These are phyloP conservation scores for Martes flavigula DNA, from an alignment of 2,797 vertebrate genomes.

Conservation along the genomic window DNA sequence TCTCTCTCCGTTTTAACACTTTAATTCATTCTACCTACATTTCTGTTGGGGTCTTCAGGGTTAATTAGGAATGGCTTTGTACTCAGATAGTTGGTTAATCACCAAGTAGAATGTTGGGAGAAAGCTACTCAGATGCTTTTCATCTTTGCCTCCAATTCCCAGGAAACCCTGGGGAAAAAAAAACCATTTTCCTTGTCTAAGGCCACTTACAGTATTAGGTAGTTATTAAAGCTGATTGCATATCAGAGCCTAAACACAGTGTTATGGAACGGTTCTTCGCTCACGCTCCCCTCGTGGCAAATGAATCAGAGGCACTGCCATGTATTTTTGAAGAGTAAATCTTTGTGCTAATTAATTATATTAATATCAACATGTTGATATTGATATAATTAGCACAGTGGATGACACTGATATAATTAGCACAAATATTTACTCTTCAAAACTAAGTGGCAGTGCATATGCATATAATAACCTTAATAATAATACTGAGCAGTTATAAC, in stretches of 20 bases:
- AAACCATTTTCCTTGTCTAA: conserved; percentile 33
- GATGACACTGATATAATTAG: conserved; percentile 81
- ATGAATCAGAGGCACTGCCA: conserved; percentile 72
- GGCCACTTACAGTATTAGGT: conserved; percentile 47
- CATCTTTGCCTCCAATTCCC: conserved; percentile 41
- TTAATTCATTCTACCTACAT: conserved; percentile 51
- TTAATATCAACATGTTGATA: conserved; percentile 82
- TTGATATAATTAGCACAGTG: conserved; percentile 82
- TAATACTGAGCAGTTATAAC: conserved; percentile 33
- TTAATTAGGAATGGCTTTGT: conserved; percentile 56
- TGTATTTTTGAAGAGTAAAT: conserved; percentile 84
- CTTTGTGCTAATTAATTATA: conserved; percentile 86
- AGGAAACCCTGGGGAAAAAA: conserved; percentile 36
- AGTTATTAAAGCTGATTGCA: conserved; percentile 84
- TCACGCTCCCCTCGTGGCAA: conserved; percentile 78
- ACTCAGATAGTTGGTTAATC: conserved; percentile 54
- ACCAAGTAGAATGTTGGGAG: conserved; percentile 18
- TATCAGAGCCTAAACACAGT: conserved; percentile 80
- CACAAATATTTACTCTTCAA: conserved; percentile 79
- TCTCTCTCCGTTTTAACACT: background rate
- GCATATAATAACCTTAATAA: conserved; percentile 78
- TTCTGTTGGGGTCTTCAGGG: conserved; percentile 40
- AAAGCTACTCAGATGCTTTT: conserved; percentile 60
- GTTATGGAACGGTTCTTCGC: conserved; percentile 75
- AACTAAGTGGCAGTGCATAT: conserved; percentile 68